Base-by-base conservation (phyloP, 1,140 invertebrate genomes). In the Megalopta genalis region DNA sequence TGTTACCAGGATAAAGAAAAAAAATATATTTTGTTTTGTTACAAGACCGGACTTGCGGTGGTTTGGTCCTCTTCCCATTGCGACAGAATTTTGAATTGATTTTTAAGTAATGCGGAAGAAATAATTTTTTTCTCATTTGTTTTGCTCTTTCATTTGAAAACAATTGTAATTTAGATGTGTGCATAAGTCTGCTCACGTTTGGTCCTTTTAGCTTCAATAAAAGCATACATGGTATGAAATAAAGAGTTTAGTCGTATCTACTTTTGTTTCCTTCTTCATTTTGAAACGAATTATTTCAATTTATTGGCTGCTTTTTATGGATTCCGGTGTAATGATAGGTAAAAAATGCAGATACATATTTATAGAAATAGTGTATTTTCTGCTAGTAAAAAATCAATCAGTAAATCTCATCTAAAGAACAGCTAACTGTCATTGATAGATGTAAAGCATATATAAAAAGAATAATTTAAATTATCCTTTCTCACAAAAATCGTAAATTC, bases 1-100 rank as follows among this genome's bases (percentile, higher is more conserved):
- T 57, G 63, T 75, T 75, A 75, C 18, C 63, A 57, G 63, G 9
- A 66, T 67, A 66, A 57, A 75, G 62, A 63, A n/a, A 66, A 62
- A 74, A 75, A 32, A 75, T 75, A 66, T 75, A 75, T 67, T 52
- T 16, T 66, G 46, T 75, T 75, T 77, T 77, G 64, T 77, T 67
- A 54, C 49, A 8, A 67, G 37, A 67, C 5, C 46, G 23, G 16
- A 16, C 2, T 46, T 2, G 63, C 6, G 23, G 14, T 18, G n/a
- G 46, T 73, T 62, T 32, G 60, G 18, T 8, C 18, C 14, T 32
- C 6, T 32, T 62, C 14, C 25, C 25, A 12, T 27, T n/a, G 21
- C n/a, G 21, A n/a, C 18, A 57, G 54, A n/a, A 57, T 57, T 57
- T n/a, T 57, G 1, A 1, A 57, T 57, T n/a, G 54, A n/a, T n/a